Base-by-base conservation (phyloP, 1,140 invertebrate genomes). In the Heliconius eleuchia region DNA sequence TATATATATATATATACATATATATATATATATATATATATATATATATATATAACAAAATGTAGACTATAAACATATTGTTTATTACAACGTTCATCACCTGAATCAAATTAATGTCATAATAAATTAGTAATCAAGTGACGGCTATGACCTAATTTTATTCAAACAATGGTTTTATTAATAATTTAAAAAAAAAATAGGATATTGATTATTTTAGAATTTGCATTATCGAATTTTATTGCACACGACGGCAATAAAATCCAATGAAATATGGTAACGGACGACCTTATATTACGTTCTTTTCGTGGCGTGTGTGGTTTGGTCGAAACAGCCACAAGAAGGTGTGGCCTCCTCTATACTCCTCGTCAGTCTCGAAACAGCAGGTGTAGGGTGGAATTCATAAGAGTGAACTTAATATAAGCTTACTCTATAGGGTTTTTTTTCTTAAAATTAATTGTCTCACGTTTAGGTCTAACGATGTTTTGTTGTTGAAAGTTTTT, bases 301-400 rank as follows among this genome's bases (percentile, higher is more conserved):
- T 39, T 34, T 46, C 11, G 71, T 75, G 9, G 46, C 78, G 73
- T 74, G 78, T 55, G 27, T 79, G 71, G 1, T 76, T 52, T 66
- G 52, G 50, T 37, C 5, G 72, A 73, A 75, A 71, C 60, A 70
- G 37, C 37, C 46, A 70, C 13, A 19, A 50, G 30, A 9, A 77
- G 81, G 81, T 75, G 81, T 80, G 81, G 75, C 8, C 23, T 39
- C 34, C 34, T 34, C 34, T 34, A 7, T 34, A 75, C 74, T 71
- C 70, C 42, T 60, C 46, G 74, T 66, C 60, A 66, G 60, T 76
- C 77, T 79, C 78, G 78, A 70, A 18, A 82, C 60, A 37, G 74
- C 79, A 80, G 74, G 79, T 76, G 79, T 27, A 66, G 19, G 23
- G 11, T 23, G n/a, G 9, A 78, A 23, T 30, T 27, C 7, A 27